Percentiles rank a stretch among this genome's conserved stretches.
Evolutionary conservation across 2,113 vertebrate genomes (phyloP).

Genomic region (Engystomops pustulosus): DNA sequence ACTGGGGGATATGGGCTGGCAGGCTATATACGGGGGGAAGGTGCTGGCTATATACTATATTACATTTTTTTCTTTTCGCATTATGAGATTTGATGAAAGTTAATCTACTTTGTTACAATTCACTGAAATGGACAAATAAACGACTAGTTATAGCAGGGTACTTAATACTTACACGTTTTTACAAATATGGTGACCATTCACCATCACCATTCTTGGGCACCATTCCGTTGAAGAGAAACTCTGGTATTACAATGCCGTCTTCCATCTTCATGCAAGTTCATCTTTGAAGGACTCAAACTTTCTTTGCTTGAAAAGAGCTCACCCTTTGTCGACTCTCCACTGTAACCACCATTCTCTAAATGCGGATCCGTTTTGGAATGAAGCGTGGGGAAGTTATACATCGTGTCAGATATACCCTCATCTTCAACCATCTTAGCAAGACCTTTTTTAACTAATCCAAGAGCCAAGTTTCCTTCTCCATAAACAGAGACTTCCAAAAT

Average conservation of each 20-base stretch:
- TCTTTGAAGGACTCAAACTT: background rate
- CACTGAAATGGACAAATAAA: no score
- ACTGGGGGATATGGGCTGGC: no score
- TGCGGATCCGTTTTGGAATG: background rate
- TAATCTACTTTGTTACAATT: no score
- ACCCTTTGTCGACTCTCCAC: background rate
- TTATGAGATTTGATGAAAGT: no score
- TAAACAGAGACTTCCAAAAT: constrained; percentile 69
- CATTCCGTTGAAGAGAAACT: background rate
- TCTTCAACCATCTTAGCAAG: background rate
- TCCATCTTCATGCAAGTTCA: background rate
- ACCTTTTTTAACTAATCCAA: constrained; percentile 27
- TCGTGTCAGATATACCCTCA: background rate
- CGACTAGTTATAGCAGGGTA: no score
- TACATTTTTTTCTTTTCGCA: no score
- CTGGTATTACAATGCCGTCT: background rate
- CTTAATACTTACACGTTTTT: background rate
- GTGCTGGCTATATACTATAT: no score
- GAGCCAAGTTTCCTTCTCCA: constrained; percentile 13
- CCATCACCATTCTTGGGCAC: background rate
- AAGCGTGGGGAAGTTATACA: background rate
- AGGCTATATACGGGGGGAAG: no score
- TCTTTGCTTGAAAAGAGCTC: background rate
- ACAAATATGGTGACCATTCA: background rate
- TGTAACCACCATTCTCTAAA: background rate